These are phyloP conservation scores for Halcyon senegalensis DNA, from an alignment of 2,113 vertebrate genomes.

Conservation along the genomic window DNA sequence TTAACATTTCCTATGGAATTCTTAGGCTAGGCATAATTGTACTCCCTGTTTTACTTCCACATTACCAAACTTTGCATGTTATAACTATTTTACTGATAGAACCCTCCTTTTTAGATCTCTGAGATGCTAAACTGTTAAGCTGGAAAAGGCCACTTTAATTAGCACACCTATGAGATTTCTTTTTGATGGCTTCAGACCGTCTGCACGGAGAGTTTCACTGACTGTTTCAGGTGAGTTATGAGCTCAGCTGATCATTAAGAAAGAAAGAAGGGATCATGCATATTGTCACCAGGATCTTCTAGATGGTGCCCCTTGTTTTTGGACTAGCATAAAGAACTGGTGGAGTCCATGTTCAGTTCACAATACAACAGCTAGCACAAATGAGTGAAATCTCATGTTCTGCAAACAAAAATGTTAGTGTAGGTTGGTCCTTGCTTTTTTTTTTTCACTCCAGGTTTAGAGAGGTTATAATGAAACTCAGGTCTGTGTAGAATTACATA, in stretches of 20 bases:
- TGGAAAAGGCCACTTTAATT: not conserved
- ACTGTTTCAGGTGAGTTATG: not conserved
- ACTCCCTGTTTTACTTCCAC: not conserved
- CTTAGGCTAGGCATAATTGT: not conserved
- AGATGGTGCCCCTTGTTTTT: not conserved
- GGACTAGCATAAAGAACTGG: not conserved
- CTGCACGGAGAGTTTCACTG: not conserved
- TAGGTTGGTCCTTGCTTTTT: not conserved
- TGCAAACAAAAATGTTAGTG: not conserved
- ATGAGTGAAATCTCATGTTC: not conserved
- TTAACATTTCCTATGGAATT: not conserved
- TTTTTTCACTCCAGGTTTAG: not conserved
- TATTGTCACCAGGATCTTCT: not conserved
- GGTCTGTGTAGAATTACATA: not conserved
- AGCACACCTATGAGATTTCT: not conserved
- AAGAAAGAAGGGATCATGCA: not conserved
- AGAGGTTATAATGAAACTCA: not conserved
- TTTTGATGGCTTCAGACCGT: not conserved
- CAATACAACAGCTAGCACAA: not conserved
- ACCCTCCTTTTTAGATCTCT: not conserved
- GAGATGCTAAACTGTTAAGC: slow-evolving; percentile 22
- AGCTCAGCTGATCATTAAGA: not conserved
- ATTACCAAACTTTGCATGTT: not conserved
- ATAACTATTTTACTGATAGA: slow-evolving; percentile 19
- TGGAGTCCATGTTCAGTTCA: not conserved